Evolutionary conservation across 2,113 vertebrate genomes (phyloP), one percentile per base, ranked within the genome.

Genomic region (Falcunculus frontatus): DNA sequence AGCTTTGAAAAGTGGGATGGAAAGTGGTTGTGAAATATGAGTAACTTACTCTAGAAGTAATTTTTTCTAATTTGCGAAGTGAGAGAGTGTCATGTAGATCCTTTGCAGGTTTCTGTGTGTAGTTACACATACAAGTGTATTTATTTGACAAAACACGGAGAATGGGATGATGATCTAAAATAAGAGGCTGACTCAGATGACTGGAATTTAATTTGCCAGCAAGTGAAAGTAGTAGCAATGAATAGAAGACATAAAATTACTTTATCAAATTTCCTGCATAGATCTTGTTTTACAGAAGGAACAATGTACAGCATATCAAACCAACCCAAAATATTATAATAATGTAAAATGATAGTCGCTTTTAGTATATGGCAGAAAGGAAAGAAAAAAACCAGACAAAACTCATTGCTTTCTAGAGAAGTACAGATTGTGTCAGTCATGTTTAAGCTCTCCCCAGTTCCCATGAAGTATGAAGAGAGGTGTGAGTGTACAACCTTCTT

Each of bases 131-230:
- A 77, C 52, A 73, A 30, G 37, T 39, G 57, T 73, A 86, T 92
- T 88, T 82, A 82, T 80, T 83, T 90, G 87, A 93, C 15, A 75
- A 93, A 93, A 88, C 9, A 20, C 7, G 20, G 72, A 96, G 96
- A 96, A 95, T 79, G 78, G 83, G 89, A 96, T 81, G 90, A 96
- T 83, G 93, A 85, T 88, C 95, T 93, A 94, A 97, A 97, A 84
- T 96, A 82, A 87, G 89, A 88, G 65, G 78, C 89, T 57, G 78
- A 95, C 85, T 96, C 93, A 91, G 86, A 94, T 84, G 89, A 93
- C 50, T 56, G 32, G 74, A 95, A 78, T 84, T 84, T 76, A 93
- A 77, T 84, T 97, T 88, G 59, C 85, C 82, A 95, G 85, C 33
- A 56, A 68, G 49, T 32, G 20, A 85, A 95, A 95, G 84, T 90